Evolutionary conservation across 2,888 invertebrate species (phyloP).

Genomic region (Masnerella sp.): DNA sequence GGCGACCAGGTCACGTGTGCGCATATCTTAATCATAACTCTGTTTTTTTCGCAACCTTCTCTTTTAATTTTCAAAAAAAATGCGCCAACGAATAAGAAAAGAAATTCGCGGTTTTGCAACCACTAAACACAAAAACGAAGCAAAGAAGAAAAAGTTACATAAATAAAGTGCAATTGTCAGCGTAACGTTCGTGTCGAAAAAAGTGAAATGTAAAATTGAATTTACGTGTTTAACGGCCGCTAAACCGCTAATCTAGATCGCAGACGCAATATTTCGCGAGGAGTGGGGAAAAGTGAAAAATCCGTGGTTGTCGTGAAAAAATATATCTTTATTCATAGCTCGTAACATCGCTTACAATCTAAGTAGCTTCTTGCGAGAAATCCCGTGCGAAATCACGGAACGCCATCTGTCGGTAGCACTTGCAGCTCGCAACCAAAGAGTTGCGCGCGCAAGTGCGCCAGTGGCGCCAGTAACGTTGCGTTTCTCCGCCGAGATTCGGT

Average conservation of each 20-base stretch:
- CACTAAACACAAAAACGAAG: too few species aligned
- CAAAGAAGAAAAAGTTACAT: too few species aligned
- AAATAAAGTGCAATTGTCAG: too few species aligned
- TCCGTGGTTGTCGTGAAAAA: conserved; percentile 56
- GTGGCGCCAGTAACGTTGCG: conserved; percentile 1
- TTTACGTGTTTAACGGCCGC: too few species aligned
- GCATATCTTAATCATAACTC: conserved; percentile 37
- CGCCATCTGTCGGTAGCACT: conserved; percentile 17
- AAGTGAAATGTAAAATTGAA: too few species aligned
- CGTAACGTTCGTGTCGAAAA: too few species aligned
- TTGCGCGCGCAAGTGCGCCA: not conserved
- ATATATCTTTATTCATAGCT: conserved; percentile 56
- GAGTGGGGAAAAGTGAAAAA: too few species aligned
- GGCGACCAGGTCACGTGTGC: conserved; percentile 69
- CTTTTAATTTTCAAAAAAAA: too few species aligned
- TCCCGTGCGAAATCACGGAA: conserved; percentile 11
- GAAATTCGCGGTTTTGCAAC: too few species aligned
- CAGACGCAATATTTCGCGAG: too few species aligned
- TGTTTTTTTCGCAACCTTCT: conserved; percentile 22
- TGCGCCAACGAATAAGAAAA: too few species aligned
- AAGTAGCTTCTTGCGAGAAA: conserved; percentile 42
- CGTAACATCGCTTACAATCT: conserved; percentile 42
- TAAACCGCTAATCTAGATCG: too few species aligned
- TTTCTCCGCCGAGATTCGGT: conserved; percentile 16
- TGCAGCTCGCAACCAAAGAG: conserved; percentile 53